Base-by-base conservation (phyloP, 2,888 invertebrate genomes). In the Caenorhabditis sulstoni region DNA sequence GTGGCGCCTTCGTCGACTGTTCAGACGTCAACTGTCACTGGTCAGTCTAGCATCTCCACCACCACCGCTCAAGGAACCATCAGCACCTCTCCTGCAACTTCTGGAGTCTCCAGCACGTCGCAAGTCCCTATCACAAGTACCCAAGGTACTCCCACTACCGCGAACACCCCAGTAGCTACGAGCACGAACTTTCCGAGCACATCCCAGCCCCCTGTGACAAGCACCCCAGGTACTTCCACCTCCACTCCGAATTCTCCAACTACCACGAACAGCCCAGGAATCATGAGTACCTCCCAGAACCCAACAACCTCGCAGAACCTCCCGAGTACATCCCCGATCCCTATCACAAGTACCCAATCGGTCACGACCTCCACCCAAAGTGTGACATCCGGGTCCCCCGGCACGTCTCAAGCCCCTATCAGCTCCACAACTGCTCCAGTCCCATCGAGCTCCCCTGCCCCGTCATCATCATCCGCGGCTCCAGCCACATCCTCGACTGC, bases 71-170 rank as follows among this genome's bases (percentile, higher is more conserved):
- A 39, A 20, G 35, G 59, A 45, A 8, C 45, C 9, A 18, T 47
- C 29, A 59, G 20, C 8, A 18, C 59, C 45, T 29, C 20, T 45
- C 22, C n/a, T n/a, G n/a, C n/a, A n/a, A n/a, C n/a, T n/a, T n/a
- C n/a, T n/a, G n/a, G n/a, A n/a, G 5, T 11, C 35, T 3, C 22
- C 45, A 58, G 2, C 45, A 49, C 50, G 20, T 35, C 20, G 37
- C 37, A 22, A 50, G 7, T 52, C 7, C 22, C n/a, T 1, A 64
- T 23, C n/a, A 47, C 57, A 22, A 22, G 20, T 14, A 57, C 50
- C 14, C 41, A 45, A 45, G 16, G 16, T 14, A 61, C 52, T 20
- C 18, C 53, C 52, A 29, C 29, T 16, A 23, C 53, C 18, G 29
- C 45, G 11, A 50, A 29, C 8, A 49, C 41, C 9, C 37, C n/a